phyloP scores from a whole-genome alignment of 2,113 vertebrate species.

The Notothenia coriiceps region DNA sequence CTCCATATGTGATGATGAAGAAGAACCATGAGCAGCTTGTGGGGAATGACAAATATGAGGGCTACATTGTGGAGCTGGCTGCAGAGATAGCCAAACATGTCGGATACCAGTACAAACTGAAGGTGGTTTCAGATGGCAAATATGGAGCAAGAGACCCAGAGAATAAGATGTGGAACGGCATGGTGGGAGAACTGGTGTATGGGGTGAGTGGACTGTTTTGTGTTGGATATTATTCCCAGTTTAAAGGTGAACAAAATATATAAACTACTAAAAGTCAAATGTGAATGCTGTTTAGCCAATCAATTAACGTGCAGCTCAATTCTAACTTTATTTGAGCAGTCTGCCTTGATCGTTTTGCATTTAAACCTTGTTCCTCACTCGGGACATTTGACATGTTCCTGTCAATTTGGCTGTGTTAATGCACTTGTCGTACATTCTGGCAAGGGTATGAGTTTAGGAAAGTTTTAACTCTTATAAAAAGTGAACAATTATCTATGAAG shows the following conservation, averaged over 20 bases:
- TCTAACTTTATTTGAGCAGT: too few relatives aligned
- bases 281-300: background rate
- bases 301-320: too few relatives aligned
- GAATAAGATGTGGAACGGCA: slow-evolving; percentile 97
- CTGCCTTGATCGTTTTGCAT: too few relatives aligned
- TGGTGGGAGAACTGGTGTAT: slow-evolving; percentile 98
- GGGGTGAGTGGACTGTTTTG: slow-evolving; percentile 82
- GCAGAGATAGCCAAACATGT: slow-evolving; percentile 98
- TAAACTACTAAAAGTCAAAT: background rate
- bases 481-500: too few relatives aligned
- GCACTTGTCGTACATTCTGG: too few relatives aligned
- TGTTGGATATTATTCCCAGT: background rate
- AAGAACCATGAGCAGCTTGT: slow-evolving; percentile 94
- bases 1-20: slow-evolving; percentile 98
- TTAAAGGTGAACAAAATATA: background rate
- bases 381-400: too few relatives aligned
- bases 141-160: slow-evolving; percentile 95
- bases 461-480: too few relatives aligned
- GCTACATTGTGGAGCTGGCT: slow-evolving; percentile 97
- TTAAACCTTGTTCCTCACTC: too few relatives aligned
- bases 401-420: too few relatives aligned
- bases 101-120: slow-evolving; percentile 95
- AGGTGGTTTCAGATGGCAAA: slow-evolving; percentile 95
- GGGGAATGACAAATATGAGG: slow-evolving; percentile 96
- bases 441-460: too few relatives aligned